These are phyloP conservation scores for Strigamia transsilvanica DNA, from an alignment of 2,888 invertebrate genomes.

Conservation along the genomic window DNA sequence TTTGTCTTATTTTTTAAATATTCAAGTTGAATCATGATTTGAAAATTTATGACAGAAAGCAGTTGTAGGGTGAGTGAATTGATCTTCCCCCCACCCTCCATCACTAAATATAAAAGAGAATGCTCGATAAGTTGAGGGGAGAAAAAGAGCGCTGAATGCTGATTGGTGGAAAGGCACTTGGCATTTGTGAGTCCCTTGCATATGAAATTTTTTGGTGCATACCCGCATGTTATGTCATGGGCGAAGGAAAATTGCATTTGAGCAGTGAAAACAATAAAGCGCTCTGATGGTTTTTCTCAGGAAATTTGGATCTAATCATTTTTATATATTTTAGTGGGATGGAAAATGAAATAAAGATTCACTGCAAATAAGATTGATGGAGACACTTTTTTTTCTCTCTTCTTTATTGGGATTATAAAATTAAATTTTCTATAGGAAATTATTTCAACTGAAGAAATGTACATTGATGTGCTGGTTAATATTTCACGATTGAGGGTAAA, in stretches of 20 bases:
- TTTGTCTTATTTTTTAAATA: constrained; percentile 16
- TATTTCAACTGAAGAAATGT: constrained; percentile 13
- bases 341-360: constrained; percentile 19
- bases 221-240: constrained; percentile 47
- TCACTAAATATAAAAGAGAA: constrained; percentile 47
- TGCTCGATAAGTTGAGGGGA: constrained; percentile 45
- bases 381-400: background rate
- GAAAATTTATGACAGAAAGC: constrained; percentile 49
- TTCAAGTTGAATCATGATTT: constrained; percentile 40
- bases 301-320: constrained; percentile 39
- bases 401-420: background rate
- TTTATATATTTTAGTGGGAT: constrained; percentile 1
- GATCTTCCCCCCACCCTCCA: constrained; percentile 10
- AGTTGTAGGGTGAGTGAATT: constrained; percentile 47
- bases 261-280: constrained; percentile 39
- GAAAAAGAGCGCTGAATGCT: background rate
- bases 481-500: constrained; percentile 3
- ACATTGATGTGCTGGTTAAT: constrained; percentile 5
- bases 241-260: constrained; percentile 41
- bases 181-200: constrained; percentile 47
- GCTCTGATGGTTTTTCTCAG: constrained; percentile 37
- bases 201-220: constrained; percentile 47
- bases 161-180: constrained; percentile 23
- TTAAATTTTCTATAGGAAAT: background rate
- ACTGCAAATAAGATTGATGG: background rate